phyloP scores from a whole-genome alignment of 2,113 vertebrate genomes.

The Pseudolaguvia tuberculata region DNA sequence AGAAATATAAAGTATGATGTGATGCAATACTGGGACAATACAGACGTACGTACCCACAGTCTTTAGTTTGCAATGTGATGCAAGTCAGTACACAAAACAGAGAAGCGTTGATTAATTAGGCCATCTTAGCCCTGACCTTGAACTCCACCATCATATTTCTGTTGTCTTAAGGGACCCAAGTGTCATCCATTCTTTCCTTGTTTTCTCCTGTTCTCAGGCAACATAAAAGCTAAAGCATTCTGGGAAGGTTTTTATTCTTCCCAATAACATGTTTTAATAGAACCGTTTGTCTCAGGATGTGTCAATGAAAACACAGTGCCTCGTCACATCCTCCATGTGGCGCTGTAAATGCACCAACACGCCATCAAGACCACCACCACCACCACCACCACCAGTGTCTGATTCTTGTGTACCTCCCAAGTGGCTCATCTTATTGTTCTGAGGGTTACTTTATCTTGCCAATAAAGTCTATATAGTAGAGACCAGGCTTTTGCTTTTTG shows the following conservation, averaged over 20 bases:
- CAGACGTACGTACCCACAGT: slow-evolving; percentile 7
- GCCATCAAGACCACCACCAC: no score
- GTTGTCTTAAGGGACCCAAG: neutral
- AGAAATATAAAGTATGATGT: neutral
- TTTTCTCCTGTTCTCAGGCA: neutral
- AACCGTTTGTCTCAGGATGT: slow-evolving; percentile 3
- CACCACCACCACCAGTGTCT: neutral
- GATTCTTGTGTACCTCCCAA: neutral
- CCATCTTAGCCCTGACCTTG: neutral
- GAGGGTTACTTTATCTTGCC: slow-evolving; percentile 3
- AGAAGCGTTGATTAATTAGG: neutral
- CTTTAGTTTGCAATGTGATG: slow-evolving; percentile 8
- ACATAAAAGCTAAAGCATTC: neutral
- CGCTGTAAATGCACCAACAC: slow-evolving; percentile 1
- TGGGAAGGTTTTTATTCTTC: neutral
- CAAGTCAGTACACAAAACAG: neutral
- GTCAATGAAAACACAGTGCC: neutral
- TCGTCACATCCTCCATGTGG: neutral
- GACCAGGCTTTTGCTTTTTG: slow-evolving; percentile 10
- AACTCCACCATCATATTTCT: neutral
- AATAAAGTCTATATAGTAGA: neutral
- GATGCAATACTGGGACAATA: slow-evolving; percentile 19
- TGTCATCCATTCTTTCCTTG: neutral
- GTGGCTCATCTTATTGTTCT: neutral
- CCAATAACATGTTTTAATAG: slow-evolving; percentile 32